Conservation (phyloP, 2,113 vertebrate species). For the Macrotis lagotis region DNA sequence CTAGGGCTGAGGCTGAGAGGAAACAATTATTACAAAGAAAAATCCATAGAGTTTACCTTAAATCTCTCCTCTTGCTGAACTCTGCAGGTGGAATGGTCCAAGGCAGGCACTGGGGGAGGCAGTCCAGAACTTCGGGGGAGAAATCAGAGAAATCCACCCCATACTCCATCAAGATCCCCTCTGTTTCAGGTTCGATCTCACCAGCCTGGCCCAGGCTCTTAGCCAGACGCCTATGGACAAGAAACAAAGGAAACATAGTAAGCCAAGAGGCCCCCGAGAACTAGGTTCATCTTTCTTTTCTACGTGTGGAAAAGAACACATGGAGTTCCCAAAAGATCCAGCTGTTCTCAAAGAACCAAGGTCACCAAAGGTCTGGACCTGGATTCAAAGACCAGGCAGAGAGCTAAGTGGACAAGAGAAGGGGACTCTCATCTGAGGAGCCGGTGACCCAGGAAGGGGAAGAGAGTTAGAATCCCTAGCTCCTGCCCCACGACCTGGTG, state of each 20-base stretch:
- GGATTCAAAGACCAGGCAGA: neutral
- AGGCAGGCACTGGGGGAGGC: conserved; percentile 90
- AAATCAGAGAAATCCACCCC: conserved; percentile 96
- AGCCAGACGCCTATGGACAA: conserved; percentile 86
- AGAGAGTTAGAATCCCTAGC: neutral
- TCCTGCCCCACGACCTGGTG: neutral
- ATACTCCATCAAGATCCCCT: conserved; percentile 94
- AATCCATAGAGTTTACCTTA: conserved; percentile 85
- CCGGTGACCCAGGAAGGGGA: neutral
- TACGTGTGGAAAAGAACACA: neutral
- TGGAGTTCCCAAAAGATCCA: neutral
- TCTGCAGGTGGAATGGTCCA: conserved; percentile 92
- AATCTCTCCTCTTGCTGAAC: conserved; percentile 89
- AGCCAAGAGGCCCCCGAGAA: neutral
- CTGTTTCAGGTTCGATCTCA: conserved; percentile 97
- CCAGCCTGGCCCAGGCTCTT: conserved; percentile 96
- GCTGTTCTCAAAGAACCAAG: neutral
- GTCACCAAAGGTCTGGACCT: neutral
- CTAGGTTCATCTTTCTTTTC: neutral
- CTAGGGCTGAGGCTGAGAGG: neutral
- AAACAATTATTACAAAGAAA: neutral
- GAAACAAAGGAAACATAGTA: conserved; percentile 27
- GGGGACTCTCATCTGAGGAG: neutral
- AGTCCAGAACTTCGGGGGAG: conserved; percentile 88
- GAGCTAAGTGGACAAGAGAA: neutral